A percentile compares a stretch with the other conserved stretches of the same genome.
Conservation (phyloP, 2,113 vertebrate genomes). For the Microtus oregoni region DNA sequence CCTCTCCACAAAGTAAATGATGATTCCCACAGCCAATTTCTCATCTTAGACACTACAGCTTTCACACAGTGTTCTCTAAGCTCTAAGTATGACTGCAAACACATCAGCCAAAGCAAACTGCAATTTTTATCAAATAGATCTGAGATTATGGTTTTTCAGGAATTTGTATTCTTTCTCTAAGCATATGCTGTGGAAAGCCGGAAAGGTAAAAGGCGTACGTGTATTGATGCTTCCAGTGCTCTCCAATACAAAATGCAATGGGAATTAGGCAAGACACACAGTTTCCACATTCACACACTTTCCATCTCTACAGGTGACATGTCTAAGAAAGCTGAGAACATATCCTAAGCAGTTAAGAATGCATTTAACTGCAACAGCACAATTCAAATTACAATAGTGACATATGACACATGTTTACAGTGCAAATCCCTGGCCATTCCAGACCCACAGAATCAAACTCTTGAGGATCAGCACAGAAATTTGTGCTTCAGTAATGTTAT, state of each 20-base stretch:
- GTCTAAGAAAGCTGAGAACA: not conserved
- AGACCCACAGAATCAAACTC: not conserved
- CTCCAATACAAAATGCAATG: not conserved
- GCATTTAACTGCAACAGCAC: not conserved
- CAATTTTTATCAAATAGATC: conserved; percentile 35
- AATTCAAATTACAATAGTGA: not conserved
- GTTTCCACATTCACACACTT: not conserved
- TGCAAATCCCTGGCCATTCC: not conserved
- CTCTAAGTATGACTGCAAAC: not conserved
- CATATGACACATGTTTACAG: not conserved
- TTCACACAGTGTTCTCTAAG: not conserved
- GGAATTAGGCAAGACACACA: not conserved
- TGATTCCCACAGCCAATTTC: conserved; percentile 21
- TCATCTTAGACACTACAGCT: conserved; percentile 15
- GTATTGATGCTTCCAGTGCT: not conserved
- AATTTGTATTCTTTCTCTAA: not conserved
- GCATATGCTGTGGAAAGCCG: not conserved
- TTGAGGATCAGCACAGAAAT: not conserved
- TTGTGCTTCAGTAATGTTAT: not conserved
- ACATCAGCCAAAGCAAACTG: conserved; percentile 32
- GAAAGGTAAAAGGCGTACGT: not conserved
- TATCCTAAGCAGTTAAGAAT: not conserved
- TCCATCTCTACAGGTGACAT: not conserved
- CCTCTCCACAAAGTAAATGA: not conserved
- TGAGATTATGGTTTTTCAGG: not conserved